Evolutionary conservation across 2,888 invertebrate species (phyloP), one percentile per base, ranked within the genome.

Genomic region (Stomorhina lunata): DNA sequence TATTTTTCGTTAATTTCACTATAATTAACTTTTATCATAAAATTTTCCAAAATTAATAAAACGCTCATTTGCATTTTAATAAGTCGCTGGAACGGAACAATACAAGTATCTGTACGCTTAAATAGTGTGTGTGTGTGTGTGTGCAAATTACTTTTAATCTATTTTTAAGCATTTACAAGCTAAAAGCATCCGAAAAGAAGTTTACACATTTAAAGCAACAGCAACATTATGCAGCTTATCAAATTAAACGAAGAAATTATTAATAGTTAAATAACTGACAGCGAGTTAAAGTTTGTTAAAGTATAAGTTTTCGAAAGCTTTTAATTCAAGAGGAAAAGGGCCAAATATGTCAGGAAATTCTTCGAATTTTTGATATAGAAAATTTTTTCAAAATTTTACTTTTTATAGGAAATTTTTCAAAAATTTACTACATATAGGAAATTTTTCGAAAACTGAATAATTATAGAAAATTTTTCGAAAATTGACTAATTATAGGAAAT

Each of bases 61-160:
- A 69, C 68, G n/a, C n/a, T 69, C 20, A 40, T 69, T 55, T 69
- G 40, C 68, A 69, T 55, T 55, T 55, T 55, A 69, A 40, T 15
- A 27, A 43, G n/a, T n/a, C 50, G 40, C 2, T 15, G 50, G 4
- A 40, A 10, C 29, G 27, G 4, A 43, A 27, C 6, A 40, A 55
- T 12, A 29, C n/a, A n/a, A n/a, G n/a, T n/a, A n/a, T n/a, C 20
- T 12, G 32, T 48, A 12, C 32, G 7, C 4, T 50, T 15, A 20
- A 37, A 34, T 34, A 66, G 32, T 34, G n/a, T n/a, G n/a, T n/a
- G n/a, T n/a, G n/a, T n/a, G n/a, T 7, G 15, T n/a, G 27, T n/a
- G 55, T 55, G 68, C 40, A 69, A 43, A 55, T 69, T 29, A 69
- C 40, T 53, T 55, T 27, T 27, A 55, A 69, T 69, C 68, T 40